Evolutionary conservation across 1,140 invertebrate species (phyloP).

Genomic region (Trissolcus basalis): DNA sequence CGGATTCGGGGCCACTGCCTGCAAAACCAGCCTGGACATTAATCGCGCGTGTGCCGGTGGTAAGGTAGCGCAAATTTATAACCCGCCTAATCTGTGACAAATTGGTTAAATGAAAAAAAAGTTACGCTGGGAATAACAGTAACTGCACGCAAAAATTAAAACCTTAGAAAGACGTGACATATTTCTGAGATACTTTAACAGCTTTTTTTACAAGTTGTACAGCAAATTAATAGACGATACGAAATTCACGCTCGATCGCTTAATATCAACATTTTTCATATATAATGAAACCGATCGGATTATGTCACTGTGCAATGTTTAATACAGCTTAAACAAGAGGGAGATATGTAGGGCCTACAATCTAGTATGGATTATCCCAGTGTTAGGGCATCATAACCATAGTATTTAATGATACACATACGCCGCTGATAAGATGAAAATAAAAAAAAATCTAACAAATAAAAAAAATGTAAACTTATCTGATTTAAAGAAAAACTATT

Average conservation of each 20-base stretch:
- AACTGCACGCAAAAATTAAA: constrained; percentile 32
- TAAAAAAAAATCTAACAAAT: too few relatives aligned
- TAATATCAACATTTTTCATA: too few relatives aligned
- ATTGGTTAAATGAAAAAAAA: constrained; percentile 63
- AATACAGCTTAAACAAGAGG: constrained; percentile 29
- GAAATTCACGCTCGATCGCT: constrained; percentile 10
- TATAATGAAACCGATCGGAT: too few relatives aligned
- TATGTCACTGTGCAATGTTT: constrained; percentile 17
- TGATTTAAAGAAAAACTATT: too few relatives aligned
- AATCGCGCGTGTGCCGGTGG: constrained; percentile 56
- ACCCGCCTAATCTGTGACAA: constrained; percentile 72
- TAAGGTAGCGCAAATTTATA: constrained; percentile 68
- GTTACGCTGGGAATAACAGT: constrained; percentile 21
- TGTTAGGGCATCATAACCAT: constrained; percentile 22
- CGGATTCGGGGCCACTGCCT: constrained; percentile 43
- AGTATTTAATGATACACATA: constrained; percentile 21
- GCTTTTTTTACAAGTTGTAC: neutral
- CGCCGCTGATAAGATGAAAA: constrained; percentile 32
- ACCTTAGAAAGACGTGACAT: constrained; percentile 35
- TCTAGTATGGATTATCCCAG: constrained; percentile 31
- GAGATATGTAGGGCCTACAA: constrained; percentile 35
- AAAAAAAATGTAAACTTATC: too few relatives aligned
- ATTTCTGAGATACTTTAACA: constrained; percentile 32
- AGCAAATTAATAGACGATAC: constrained; percentile 27
- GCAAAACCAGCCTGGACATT: constrained; percentile 53